A percentile compares a stretch with the other conserved stretches of the same genome.
Conservation (phyloP, 2,113 vertebrate genomes). For the Brienomyrus brachyistius region DNA sequence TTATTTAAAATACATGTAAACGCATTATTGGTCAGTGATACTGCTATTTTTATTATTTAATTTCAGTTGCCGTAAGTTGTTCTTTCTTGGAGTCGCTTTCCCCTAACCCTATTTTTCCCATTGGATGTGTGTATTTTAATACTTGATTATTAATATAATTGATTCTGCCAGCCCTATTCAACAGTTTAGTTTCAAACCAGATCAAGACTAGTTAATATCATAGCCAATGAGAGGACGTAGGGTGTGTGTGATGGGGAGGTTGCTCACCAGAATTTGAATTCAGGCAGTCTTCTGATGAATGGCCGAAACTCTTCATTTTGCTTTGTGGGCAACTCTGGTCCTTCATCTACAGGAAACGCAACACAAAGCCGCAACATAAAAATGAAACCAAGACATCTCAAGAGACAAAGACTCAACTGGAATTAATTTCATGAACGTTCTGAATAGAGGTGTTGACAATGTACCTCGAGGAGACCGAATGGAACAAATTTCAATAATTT, state of each 20-base stretch:
- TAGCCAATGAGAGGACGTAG: background rate
- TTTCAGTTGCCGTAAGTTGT: background rate
- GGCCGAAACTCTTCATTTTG: slow-evolving; percentile 98
- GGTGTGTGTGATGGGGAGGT: background rate
- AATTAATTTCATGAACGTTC: background rate
- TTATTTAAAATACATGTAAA: background rate
- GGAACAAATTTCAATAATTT: slow-evolving; percentile 7
- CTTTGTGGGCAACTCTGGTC: slow-evolving; percentile 89
- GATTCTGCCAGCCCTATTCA: too few relatives aligned
- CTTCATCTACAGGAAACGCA: slow-evolving; percentile 69
- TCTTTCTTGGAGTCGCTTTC: background rate
- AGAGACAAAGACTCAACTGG: background rate
- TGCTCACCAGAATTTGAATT: slow-evolving; percentile 97
- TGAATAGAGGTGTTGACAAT: background rate
- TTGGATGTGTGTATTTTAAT: background rate
- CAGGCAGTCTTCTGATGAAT: slow-evolving; percentile 94
- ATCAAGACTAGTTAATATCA: background rate
- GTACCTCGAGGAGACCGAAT: background rate
- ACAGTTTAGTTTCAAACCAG: background rate
- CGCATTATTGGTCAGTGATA: background rate
- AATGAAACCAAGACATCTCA: background rate
- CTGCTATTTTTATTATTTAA: background rate
- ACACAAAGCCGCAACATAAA: background rate
- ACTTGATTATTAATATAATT: too few relatives aligned
- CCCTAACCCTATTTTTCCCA: background rate